Conservation (phyloP, 2,797 vertebrate genomes). For the Phylloscopus collybita region DNA sequence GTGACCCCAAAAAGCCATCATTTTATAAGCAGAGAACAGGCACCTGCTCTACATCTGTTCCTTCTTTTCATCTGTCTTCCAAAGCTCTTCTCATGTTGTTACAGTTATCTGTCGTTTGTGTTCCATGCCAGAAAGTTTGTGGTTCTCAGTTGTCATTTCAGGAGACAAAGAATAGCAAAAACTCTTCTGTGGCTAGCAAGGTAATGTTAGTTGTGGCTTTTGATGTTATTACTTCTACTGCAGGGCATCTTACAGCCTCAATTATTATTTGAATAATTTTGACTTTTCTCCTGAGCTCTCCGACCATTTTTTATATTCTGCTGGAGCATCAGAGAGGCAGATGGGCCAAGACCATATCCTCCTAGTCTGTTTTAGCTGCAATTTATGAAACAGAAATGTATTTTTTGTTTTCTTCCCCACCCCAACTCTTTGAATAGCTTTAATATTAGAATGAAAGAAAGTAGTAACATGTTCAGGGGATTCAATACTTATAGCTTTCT, state of each 20-base stretch:
- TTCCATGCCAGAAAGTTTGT: conserved; percentile 1
- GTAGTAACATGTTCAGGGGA: not conserved
- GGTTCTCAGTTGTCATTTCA: not conserved
- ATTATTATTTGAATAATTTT: not conserved
- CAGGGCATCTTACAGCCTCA: not conserved
- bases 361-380: not conserved
- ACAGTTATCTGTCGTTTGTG: not conserved
- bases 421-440: not conserved
- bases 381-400: not conserved
- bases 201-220: not conserved
- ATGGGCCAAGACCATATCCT: not conserved
- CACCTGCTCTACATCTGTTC: conserved; percentile 26
- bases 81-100: conserved; percentile 3
- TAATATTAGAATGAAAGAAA: not conserved
- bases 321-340: not conserved
- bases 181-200: not conserved
- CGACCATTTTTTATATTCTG: not conserved
- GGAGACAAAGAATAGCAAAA: not conserved
- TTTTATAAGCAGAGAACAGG: not conserved
- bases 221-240: not conserved
- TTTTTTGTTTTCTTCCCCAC: not conserved
- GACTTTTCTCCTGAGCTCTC: conserved; percentile 1
- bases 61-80: not conserved
- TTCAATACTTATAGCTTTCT: not conserved
- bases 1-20: not conserved